These are phyloP conservation scores for rat (Rattus norvegicus) DNA, from an alignment of 2,113 vertebrate species.

Conservation along the genomic window GRCr8 NC_086031.1:107473501-107474000, in stretches of 20 bases:
- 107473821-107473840: neutral
- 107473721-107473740: neutral
- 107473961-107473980: neutral
- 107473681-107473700: neutral
- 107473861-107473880: neutral
- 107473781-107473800: neutral
- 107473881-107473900: neutral
- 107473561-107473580: fast-evolving
- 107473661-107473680: neutral
- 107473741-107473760: neutral
- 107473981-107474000: neutral
- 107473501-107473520: neutral
- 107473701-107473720: neutral
- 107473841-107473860: neutral
- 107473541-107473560: neutral
- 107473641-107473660: neutral
- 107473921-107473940: neutral
- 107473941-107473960: neutral
- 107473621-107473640: neutral
- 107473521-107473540: neutral
- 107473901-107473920: fast-evolving
- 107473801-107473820: neutral
- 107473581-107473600: neutral
- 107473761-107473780: neutral
- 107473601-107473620: neutral